These are phyloP conservation scores for Paramormyrops kingsleyae DNA, from an alignment of 2,113 vertebrate genomes.

Conservation along the genomic window DNA sequence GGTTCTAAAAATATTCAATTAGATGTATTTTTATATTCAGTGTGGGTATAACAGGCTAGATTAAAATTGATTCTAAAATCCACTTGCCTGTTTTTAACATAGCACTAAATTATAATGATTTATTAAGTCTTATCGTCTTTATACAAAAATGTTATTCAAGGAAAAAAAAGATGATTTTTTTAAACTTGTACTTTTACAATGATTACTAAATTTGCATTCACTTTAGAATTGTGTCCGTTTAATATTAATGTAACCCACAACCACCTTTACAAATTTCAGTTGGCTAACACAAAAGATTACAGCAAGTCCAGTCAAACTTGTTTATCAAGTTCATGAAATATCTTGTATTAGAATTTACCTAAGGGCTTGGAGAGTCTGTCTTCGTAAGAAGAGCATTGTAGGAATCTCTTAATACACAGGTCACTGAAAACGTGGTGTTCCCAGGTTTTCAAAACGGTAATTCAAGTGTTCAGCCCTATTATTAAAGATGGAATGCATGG, in stretches of 20 bases:
- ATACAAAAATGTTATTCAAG: background rate
- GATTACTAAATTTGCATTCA: background rate
- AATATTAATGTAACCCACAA: background rate
- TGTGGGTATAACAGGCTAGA: background rate
- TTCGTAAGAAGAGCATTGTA: background rate
- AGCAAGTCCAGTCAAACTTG: constrained; percentile 12
- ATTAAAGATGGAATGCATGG: background rate
- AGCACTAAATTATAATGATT: background rate
- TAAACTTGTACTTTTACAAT: background rate
- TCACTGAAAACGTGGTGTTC: background rate
- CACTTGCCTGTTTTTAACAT: background rate
- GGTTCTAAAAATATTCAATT: background rate
- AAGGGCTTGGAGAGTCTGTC: background rate
- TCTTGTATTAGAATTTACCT: background rate
- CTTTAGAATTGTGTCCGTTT: background rate
- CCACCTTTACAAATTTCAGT: background rate
- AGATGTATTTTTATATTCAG: background rate
- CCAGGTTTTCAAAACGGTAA: background rate
- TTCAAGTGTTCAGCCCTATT: background rate
- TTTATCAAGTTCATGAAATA: constrained; percentile 11
- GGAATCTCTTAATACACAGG: background rate
- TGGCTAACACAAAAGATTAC: constrained; percentile 6
- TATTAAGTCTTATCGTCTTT: background rate
- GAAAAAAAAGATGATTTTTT: background rate
- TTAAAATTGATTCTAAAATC: background rate